A percentile compares a stretch with the other conserved stretches of the same genome.
phyloP scores from a whole-genome alignment of 1,140 invertebrate species.

The Diorhabda sublineata region DNA sequence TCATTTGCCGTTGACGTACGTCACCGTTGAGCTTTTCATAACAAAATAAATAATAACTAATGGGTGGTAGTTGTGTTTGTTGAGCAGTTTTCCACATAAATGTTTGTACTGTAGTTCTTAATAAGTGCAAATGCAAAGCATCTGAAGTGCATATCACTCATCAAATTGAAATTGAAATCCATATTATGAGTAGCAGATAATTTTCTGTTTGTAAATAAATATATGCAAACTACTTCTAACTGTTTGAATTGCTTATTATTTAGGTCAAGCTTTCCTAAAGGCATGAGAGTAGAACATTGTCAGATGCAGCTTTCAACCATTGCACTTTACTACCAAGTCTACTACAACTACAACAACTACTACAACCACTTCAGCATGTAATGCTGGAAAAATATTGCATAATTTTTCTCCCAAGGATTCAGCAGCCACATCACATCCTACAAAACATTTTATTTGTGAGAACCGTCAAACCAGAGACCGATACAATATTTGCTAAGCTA shows the following conservation, averaged over 20 bases:
- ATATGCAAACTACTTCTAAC: conserved; percentile 28
- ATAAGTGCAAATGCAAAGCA: no score
- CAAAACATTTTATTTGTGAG: conserved; percentile 23
- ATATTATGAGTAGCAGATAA: conserved; percentile 28
- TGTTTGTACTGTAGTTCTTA: no score
- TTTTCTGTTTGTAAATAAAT: conserved; percentile 21
- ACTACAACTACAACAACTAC: conserved; percentile 1
- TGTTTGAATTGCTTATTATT: conserved; percentile 27
- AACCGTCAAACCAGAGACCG: conserved; percentile 28
- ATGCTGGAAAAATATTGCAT: conserved; percentile 30
- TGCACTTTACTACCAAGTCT: conserved; percentile 16
- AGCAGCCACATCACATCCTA: conserved; percentile 30
- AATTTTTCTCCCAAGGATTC: conserved; percentile 25
- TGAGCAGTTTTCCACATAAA: no score
- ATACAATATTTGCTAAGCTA: conserved; percentile 18
- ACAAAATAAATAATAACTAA: conserved; percentile 25
- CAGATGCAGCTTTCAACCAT: conserved; percentile 15
- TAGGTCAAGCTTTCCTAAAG: conserved; percentile 26
- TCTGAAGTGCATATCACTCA: no score
- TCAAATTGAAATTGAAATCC: neutral
- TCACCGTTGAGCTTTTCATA: conserved; percentile 17
- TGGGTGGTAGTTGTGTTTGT: conserved; percentile 1
- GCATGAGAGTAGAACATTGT: conserved; percentile 15
- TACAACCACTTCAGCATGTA: conserved; percentile 18
- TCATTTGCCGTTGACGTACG: conserved; percentile 15